Evolutionary conservation across 1,140 invertebrate genomes (phyloP), one percentile per base, ranked within the genome.

Genomic region (Heliconius eleuchia): DNA sequence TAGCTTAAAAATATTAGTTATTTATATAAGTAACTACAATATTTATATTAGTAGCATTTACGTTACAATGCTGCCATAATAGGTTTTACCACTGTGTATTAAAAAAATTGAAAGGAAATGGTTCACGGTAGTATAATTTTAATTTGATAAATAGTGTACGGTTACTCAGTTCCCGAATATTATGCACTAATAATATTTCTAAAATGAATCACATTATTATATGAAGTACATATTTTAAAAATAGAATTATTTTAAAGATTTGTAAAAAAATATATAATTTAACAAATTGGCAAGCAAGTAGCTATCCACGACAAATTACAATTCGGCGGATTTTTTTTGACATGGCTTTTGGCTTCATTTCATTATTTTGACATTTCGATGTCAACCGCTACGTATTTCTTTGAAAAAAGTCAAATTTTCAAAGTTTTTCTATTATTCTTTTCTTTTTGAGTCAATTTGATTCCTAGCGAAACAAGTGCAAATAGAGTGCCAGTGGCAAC

Each of bases 351-450:
- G 89, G 89, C 91, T 92, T 95, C 91, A 92, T 91, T 93, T 92
- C 91, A 94, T 94, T 95, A 95, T 95, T 95, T 95, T 95, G 94
- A 95, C 94, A 92, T 95, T 94, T 94, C 90, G 90, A 92, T 95
- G 94, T 95, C 94, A 95, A 94, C 90, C 91, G 93, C 91, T 94
- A 94, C 93, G 92, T 94, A 94, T 94, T 93, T 93, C 89, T 87
- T 86, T 84, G 83, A 88, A 89, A 92, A 93, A 92, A 89, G 85
- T 89, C 82, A 84, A 87, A 87, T 90, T 91, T 89, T 86, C 82
- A 81, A 87, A 78, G 80, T 89, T 90, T 93, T 90, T 85, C 82
- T 83, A 81, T 77, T 75, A 85, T 83, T 86, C 80, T 86, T 60
- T 57, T 84, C 78, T 88, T 87, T 86, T 87, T 84, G 76, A 84